Evolutionary conservation across 2,797 vertebrate genomes (phyloP).

Genomic region (Onychomys leucogaster): DNA sequence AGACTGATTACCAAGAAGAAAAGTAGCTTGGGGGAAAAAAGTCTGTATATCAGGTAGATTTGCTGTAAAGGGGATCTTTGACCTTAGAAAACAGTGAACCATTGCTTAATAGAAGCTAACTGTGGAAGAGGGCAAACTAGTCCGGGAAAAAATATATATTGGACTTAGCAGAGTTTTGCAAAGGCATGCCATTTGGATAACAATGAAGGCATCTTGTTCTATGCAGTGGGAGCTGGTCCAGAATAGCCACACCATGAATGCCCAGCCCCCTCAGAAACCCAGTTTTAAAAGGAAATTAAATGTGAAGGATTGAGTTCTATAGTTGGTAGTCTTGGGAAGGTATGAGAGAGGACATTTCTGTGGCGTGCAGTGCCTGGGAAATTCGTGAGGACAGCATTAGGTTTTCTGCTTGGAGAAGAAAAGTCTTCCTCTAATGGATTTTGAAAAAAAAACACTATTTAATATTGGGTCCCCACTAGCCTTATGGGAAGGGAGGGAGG

Average conservation of each 20-base stretch:
- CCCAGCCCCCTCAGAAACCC: background rate
- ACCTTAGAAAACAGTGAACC: conserved; percentile 75
- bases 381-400: conserved; percentile 36
- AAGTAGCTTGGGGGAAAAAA: background rate
- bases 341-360: conserved; percentile 16
- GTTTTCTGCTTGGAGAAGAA: conserved; percentile 51
- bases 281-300: conserved; percentile 69
- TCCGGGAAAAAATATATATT: conserved; percentile 37
- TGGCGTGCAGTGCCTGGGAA: conserved; percentile 56
- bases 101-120: conserved; percentile 68
- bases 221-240: conserved; percentile 53
- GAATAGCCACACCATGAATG: background rate
- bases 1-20: conserved; percentile 52
- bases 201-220: conserved; percentile 40
- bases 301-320: conserved; percentile 31
- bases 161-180: conserved; percentile 23
- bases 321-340: conserved; percentile 54
- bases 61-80: conserved; percentile 78
- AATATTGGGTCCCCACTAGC: conserved; percentile 22
- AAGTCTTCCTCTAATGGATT: conserved; percentile 50
- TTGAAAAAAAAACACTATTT: conserved; percentile 44
- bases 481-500: background rate
- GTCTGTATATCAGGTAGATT: conserved; percentile 61
- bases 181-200: conserved; percentile 41
- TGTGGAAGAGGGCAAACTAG: conserved; percentile 45